phyloP scores from a whole-genome alignment of 2,113 vertebrate genomes.

The Anseranas semipalmata region DNA sequence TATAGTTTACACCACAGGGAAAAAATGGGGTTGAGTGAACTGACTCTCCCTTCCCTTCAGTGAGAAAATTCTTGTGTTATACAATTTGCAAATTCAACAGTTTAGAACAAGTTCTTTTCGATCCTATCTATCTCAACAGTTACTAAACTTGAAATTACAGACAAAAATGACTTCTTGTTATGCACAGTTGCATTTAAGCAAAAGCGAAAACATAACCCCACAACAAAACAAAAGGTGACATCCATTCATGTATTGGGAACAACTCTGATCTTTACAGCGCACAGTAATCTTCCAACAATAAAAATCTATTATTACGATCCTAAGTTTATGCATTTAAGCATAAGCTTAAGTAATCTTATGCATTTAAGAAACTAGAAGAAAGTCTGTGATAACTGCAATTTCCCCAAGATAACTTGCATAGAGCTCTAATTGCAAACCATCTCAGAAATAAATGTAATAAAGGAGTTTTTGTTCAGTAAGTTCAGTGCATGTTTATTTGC shows the following conservation, averaged over 20 bases:
- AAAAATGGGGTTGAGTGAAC: background rate
- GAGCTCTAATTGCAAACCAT: background rate
- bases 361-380: background rate
- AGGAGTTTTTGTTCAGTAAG: background rate
- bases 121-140: background rate
- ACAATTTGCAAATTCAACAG: background rate
- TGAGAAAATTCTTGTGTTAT: background rate
- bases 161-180: background rate
- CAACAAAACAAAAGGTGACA: background rate
- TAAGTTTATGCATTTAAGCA: background rate
- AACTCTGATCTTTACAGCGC: background rate
- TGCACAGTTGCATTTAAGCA: background rate
- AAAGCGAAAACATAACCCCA: background rate
- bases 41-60: background rate
- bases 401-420: background rate
- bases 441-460: background rate
- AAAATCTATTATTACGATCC: background rate
- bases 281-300: background rate
- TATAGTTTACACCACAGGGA: background rate
- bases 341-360: background rate
- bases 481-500: background rate
- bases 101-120: background rate
- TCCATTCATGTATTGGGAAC: background rate
- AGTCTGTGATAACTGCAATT: background rate
- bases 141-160: background rate